A percentile compares a stretch with the other conserved stretches of the same genome.
Conservation (phyloP, 2,888 invertebrate genomes). For the Magallana nippona region DNA sequence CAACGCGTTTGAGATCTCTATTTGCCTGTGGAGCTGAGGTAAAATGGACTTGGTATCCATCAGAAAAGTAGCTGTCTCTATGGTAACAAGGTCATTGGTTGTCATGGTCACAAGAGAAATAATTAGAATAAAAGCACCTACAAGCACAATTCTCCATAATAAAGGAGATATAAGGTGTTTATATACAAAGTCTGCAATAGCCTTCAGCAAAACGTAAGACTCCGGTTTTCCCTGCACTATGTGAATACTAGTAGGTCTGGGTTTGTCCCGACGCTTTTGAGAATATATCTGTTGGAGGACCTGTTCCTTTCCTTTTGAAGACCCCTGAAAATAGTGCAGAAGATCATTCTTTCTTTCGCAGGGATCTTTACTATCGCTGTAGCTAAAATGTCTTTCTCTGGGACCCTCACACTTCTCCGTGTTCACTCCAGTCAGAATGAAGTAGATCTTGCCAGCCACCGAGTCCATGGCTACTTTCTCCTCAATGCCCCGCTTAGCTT, state of each 20-base stretch:
- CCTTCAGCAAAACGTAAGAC: constrained; percentile 23
- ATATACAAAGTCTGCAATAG: constrained; percentile 51
- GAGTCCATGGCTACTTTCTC: constrained; percentile 71
- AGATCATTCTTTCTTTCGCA: constrained; percentile 63
- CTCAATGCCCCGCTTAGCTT: constrained; percentile 66
- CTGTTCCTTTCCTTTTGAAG: constrained; percentile 68
- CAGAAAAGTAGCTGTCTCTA: constrained; percentile 65
- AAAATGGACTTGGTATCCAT: constrained; percentile 63
- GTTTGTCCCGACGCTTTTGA: constrained; percentile 64
- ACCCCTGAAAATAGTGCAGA: constrained; percentile 67
- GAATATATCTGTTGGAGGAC: constrained; percentile 71
- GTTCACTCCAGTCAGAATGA: constrained; percentile 69
- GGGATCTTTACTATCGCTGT: constrained; percentile 49
- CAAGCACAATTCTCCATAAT: constrained; percentile 63
- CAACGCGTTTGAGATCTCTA: constrained; percentile 58
- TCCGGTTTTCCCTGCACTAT: constrained; percentile 25
- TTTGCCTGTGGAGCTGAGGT: constrained; percentile 60
- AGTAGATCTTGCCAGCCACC: constrained; percentile 69
- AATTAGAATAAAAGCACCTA: constrained; percentile 62
- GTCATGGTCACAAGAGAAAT: constrained; percentile 63
- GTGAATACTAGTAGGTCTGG: not conserved
- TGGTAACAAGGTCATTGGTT: constrained; percentile 62
- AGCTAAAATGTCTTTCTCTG: constrained; percentile 65
- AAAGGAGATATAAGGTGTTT: constrained; percentile 62
- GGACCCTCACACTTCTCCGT: constrained; percentile 58